Evolutionary conservation across 1,140 invertebrate genomes (phyloP), one percentile per base, ranked within the genome.

Genomic region (Drosophila nebulosa): DNA sequence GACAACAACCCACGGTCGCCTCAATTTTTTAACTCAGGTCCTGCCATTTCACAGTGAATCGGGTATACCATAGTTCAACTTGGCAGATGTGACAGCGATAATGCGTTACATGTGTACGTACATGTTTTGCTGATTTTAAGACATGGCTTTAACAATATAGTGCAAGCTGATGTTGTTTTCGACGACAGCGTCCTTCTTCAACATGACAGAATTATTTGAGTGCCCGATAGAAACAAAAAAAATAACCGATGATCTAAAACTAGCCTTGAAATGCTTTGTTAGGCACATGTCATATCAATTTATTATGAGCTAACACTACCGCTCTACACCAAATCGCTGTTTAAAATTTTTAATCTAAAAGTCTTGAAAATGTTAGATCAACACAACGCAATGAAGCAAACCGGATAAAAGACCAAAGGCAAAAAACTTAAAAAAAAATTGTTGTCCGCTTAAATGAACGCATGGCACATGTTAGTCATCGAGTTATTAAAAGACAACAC

Each of bases 371-470:
- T 69, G 27, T 50, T 36, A 32, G 56, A 71, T 22, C 42, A 46
- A 53, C 55, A 35, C 46, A 78, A 75, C 16, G 7, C 39, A 46
- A 21, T 75, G 57, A 69, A 58, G 30, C 56, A 74, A 84, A 85
- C 80, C 80, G 80, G 80, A 80, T 86, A 84, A 75, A 69, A 77
- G 64, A 35, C 39, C 46, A 73, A 68, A 64, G 52, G 30, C 77
- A 51, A 61, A 61, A 46, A 70, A 24, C 51, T 52, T 53, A 64
- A n/a, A 79, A 69, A 61, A 64, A 74, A 79, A 46, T 69, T 69
- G 42, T 76, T 76, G 84, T 84, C 79, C 72, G 79, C 79, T 84
- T 84, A 21, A 46, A 66, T 50, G 62, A 32, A 26, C 56, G 52
- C 53, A 56, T 6, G 50, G 50, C 32, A 51, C 7, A n/a, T 69